Evolutionary conservation across 53 echinoderm and acorn worm genomes (phyloP).

Genomic region (Hippasteria phrygiana): DNA sequence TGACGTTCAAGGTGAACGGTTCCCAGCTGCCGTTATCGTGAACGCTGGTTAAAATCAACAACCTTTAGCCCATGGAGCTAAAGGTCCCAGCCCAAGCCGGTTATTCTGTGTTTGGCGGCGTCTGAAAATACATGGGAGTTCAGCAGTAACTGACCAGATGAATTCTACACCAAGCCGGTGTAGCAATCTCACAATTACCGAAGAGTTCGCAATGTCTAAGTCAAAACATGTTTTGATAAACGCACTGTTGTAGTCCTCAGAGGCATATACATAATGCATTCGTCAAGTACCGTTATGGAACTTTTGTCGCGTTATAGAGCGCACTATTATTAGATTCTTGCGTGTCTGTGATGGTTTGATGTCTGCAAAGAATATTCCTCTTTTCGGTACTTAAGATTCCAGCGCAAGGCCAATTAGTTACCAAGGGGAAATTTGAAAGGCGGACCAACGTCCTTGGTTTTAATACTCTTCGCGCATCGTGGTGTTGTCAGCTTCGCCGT

Average conservation of each 20-base stretch:
- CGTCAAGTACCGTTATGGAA: slow-evolving; percentile 11
- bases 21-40: too few relatives aligned
- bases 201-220: neutral
- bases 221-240: neutral
- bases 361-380: neutral
- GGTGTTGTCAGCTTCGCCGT: neutral
- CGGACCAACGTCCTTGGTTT: neutral
- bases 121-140: too few relatives aligned
- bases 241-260: neutral
- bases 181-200: too few relatives aligned
- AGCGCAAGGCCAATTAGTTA: neutral
- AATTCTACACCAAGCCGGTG: too few relatives aligned
- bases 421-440: neutral
- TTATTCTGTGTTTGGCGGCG: too few relatives aligned
- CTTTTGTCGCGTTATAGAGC: slow-evolving; percentile 21
- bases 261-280: neutral
- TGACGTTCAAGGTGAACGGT: too few relatives aligned
- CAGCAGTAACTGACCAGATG: too few relatives aligned
- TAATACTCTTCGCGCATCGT: neutral
- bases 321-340: slow-evolving; percentile 10
- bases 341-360: neutral
- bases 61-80: too few relatives aligned
- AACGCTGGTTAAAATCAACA: too few relatives aligned
- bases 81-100: too few relatives aligned
- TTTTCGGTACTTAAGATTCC: neutral